These are phyloP conservation scores for Anoplolepis gracilipes DNA, from an alignment of 1,140 invertebrate species.

Conservation along the genomic window DNA sequence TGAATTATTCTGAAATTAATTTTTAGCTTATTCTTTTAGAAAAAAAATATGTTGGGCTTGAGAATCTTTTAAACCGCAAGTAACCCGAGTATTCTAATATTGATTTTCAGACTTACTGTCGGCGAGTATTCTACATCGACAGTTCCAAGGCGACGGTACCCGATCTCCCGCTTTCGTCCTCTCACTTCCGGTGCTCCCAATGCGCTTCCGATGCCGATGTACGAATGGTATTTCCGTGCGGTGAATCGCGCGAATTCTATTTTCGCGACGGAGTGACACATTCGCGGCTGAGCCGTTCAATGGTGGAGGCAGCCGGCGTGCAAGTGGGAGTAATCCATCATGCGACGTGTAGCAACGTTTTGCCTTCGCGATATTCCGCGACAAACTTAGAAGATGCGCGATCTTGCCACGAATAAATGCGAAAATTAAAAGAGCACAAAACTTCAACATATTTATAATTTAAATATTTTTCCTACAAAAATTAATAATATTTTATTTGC, in stretches of 20 bases:
- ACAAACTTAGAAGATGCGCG: neutral
- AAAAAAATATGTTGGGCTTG: neutral
- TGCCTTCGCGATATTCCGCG: conserved; percentile 13
- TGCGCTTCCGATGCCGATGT: conserved; percentile 5
- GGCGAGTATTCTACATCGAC: neutral
- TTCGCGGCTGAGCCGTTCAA: conserved; percentile 63
- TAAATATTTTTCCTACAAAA: neutral
- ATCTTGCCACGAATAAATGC: neutral
- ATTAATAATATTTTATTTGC: neutral
- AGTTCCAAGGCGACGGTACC: neutral
- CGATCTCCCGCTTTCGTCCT: conserved; percentile 21
- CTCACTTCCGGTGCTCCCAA: conserved; percentile 28
- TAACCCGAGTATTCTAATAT: neutral
- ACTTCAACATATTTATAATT: no score
- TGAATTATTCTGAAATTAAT: neutral
- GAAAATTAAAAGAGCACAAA: neutral
- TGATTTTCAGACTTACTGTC: neutral
- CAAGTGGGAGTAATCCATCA: conserved; percentile 72
- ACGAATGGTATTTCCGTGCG: conserved; percentile 67
- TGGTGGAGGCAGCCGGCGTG: conserved; percentile 25
- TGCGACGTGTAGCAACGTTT: conserved; percentile 28
- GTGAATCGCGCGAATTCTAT: conserved; percentile 66
- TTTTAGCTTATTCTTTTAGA: neutral
- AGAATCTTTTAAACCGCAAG: neutral
- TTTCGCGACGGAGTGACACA: conserved; percentile 64